Conservation (phyloP, 2,888 invertebrate genomes). For the Drosophila tripunctata region DNA sequence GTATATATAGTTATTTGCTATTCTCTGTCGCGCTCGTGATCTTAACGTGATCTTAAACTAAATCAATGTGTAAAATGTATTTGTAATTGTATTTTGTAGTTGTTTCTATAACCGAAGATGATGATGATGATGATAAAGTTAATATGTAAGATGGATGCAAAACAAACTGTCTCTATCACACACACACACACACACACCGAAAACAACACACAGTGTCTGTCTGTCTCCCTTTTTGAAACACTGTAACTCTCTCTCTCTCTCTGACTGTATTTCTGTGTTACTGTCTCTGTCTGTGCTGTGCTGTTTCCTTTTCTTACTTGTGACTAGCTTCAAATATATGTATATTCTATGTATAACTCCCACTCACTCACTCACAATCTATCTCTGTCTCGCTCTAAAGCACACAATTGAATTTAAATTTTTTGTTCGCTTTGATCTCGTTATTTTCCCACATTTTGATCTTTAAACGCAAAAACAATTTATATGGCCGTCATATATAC, state of each 20-base stretch:
- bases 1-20: slow-evolving; percentile 57
- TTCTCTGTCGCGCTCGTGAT: slow-evolving; percentile 79
- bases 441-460: slow-evolving; percentile 1
- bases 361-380: background rate
- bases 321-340: no score
- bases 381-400: slow-evolving; percentile 37
- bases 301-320: background rate
- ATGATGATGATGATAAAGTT: slow-evolving; percentile 2
- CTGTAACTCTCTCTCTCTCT: slow-evolving; percentile 26
- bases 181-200: slow-evolving; percentile 23
- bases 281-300: slow-evolving; percentile 24
- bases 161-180: slow-evolving; percentile 57
- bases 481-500: background rate
- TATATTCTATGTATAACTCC: slow-evolving; percentile 10
- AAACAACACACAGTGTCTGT: slow-evolving; percentile 40
- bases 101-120: slow-evolving; percentile 56
- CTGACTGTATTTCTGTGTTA: slow-evolving; percentile 28
- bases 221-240: slow-evolving; percentile 29
- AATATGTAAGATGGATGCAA: slow-evolving; percentile 24
- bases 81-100: slow-evolving; percentile 70
- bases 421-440: slow-evolving; percentile 20
- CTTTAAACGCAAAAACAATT: background rate
- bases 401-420: slow-evolving; percentile 21
- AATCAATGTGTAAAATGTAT: slow-evolving; percentile 73
- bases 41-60: slow-evolving; percentile 78